Base-by-base conservation (phyloP, 2,113 vertebrate species). In the Phalacrocorax pelagicus region DNA sequence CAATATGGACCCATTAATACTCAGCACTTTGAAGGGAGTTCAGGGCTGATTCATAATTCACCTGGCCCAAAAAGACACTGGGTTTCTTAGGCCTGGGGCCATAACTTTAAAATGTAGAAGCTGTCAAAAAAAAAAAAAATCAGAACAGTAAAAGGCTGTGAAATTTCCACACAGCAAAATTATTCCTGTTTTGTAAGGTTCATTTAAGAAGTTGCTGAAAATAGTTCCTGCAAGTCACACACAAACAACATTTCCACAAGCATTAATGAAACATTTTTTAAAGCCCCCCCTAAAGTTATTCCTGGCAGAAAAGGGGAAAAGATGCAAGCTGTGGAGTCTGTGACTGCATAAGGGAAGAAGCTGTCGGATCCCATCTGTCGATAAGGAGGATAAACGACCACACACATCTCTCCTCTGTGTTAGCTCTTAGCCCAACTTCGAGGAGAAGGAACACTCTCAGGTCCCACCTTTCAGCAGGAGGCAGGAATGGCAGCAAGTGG, bases 11-110 rank as follows among this genome's bases (percentile, higher is more conserved):
- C 86, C 92, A 94, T 97, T 94, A 95, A 97, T 96, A 97, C 96
- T 94, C 87, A 69, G 71, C 2, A 4, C 90, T 92, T 88, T 61
- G 62, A 96, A 96, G 59, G 93, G 66, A 96, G 94, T 96, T 97
- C 96, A 96, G 94, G 96, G 96, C 87, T 93, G 94, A 94, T 94
- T 95, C 94, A 95, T 94, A 95, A 95, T 92, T 97, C 92, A 94
- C 95, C 92, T 95, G 86, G 89, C 66, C 94, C 95, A 94, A 97
- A 96, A 94, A 97, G 95, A 95, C 96, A 94, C 44, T 8, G 40
- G 46, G 81, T 87, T 95, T 89, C 91, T 87, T 61, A 79, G 77
- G 70, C 73, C 54, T 16, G 13, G 14, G 40, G 93, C 81, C 73
- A 54, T 95, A 96, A 94, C 80, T 96, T 94, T 92, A 94, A 96